Percentiles rank a stretch among this genome's conserved stretches.
These are phyloP conservation scores for Chaunax sp. DNA, from an alignment of 2,797 vertebrate species.

Conservation along the genomic window DNA sequence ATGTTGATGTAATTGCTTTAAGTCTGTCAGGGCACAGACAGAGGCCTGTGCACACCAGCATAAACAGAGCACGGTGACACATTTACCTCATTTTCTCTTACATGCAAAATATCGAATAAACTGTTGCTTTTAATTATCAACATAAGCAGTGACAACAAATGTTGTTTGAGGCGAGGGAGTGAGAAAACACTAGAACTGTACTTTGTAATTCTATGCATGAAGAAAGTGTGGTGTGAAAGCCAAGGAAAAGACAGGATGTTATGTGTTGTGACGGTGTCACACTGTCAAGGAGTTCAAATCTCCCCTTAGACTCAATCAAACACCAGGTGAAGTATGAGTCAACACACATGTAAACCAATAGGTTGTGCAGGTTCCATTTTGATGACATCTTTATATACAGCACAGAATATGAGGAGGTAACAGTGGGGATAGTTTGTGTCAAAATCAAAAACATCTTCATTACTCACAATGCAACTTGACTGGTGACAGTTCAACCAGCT, in stretches of 20 bases:
- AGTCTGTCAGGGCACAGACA: conserved; percentile 50
- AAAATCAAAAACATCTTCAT: background rate
- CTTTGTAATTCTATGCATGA: conserved; percentile 40
- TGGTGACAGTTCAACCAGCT: too few relatives aligned
- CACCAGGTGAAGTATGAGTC: background rate
- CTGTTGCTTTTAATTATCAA: conserved; percentile 43
- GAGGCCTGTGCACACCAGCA: conserved; percentile 53
- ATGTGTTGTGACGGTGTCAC: conserved; percentile 47
- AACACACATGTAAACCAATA: background rate
- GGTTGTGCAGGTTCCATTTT: background rate
- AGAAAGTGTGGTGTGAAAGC: conserved; percentile 26
- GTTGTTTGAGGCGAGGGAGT: conserved; percentile 31
- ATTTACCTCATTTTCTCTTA: conserved; percentile 32
- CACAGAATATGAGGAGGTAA: too few relatives aligned
- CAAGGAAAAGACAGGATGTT: conserved; percentile 50
- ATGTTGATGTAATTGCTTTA: conserved; percentile 65
- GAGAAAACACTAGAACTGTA: conserved; percentile 4
- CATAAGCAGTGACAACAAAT: conserved; percentile 37
- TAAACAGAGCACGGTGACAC: conserved; percentile 51
- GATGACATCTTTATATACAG: background rate
- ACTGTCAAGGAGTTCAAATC: conserved; percentile 4
- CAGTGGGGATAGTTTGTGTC: too few relatives aligned
- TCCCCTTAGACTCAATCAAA: conserved; percentile 11
- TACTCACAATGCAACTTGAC: background rate
- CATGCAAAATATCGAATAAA: conserved; percentile 46